Base-by-base conservation (phyloP, 1,140 invertebrate species). In the Halictus rubicundus region DNA sequence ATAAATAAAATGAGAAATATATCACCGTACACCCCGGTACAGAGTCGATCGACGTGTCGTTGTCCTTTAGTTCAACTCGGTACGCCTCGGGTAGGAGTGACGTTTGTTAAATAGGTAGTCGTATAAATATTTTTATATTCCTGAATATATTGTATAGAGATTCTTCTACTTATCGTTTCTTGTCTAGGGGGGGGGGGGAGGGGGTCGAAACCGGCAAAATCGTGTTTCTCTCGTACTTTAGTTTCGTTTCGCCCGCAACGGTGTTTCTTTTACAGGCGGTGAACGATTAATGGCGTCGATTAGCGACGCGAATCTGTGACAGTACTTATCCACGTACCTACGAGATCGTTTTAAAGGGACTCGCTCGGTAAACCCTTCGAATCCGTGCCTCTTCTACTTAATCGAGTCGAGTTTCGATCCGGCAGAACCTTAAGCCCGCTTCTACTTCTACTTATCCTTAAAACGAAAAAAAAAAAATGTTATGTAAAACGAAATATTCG, bases 91-190 rank as follows among this genome's bases (percentile, higher is more conserved):
- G 16, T n/a, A 54, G 25, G 19, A 27, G 32, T 19, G 3, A 69
- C 59, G 23, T 77, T 61, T 12, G 25, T 59, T 54, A 54, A 52
- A 49, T 14, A 16, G 37, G 37, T 77, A 32, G 65, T 46, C 32
- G 37, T 54, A 71, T 52, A 71, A 71, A 54, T 78, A 77, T 78
- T 78, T 78, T 78, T 63, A 37, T 78, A 78, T 78, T 71, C 32
- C 57, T 14, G 27, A 52, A 3, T 54, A 42, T 54, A 19, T 71
- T 37, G 69, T 25, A 70, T 70, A 54, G 61, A 61, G 54, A 71
- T 63, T 32, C 32, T 70, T 37, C n/a, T n/a, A 61, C 12, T 49
- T 63, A 25, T 60, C 9, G 19, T 25, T 75, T 68, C 25, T 49
- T 4, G 0, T 49, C 68, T 61, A 32, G 4, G 8, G 69, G 59